These are phyloP conservation scores for Tortricodes alternella DNA, from an alignment of 2,888 invertebrate genomes.

Conservation along the genomic window DNA sequence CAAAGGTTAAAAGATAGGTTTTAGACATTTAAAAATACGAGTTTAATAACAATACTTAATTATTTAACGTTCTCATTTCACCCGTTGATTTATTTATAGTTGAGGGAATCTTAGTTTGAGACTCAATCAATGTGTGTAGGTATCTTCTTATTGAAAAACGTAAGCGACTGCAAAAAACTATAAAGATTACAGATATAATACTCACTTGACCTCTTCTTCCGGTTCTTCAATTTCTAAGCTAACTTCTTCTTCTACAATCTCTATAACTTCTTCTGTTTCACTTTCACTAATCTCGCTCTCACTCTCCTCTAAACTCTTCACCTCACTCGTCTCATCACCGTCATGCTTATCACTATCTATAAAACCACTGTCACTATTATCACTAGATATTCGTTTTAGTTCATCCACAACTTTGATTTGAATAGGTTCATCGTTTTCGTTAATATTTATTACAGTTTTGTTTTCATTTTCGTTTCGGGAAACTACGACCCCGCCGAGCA, in stretches of 20 bases:
- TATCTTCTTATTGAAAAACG: no score
- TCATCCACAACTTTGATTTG: constrained; percentile 56
- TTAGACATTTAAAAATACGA: no score
- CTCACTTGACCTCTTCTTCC: constrained; percentile 39
- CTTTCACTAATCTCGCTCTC: constrained; percentile 40
- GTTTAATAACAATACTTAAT: no score
- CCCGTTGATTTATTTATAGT: no score
- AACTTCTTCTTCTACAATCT: constrained; percentile 53
- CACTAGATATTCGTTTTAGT: constrained; percentile 66
- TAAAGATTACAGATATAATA: no score
- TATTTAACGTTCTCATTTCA: no score
- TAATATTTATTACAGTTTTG: constrained; percentile 62
- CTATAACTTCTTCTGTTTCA: constrained; percentile 58
- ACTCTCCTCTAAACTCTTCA: constrained; percentile 35
- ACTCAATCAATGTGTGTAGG: no score
- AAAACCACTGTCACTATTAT: constrained; percentile 79
- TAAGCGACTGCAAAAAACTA: no score
- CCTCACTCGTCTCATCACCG: constrained; percentile 50
- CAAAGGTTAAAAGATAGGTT: no score
- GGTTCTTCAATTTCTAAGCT: constrained; percentile 41
- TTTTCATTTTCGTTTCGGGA: constrained; percentile 50
- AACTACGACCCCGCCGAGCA: constrained; percentile 52
- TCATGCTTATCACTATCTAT: constrained; percentile 68
- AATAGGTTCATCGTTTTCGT: constrained; percentile 47
- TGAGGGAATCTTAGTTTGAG: no score